Base-by-base conservation (phyloP, 2,888 invertebrate genomes). In the Apomyelois bistriatella region DNA sequence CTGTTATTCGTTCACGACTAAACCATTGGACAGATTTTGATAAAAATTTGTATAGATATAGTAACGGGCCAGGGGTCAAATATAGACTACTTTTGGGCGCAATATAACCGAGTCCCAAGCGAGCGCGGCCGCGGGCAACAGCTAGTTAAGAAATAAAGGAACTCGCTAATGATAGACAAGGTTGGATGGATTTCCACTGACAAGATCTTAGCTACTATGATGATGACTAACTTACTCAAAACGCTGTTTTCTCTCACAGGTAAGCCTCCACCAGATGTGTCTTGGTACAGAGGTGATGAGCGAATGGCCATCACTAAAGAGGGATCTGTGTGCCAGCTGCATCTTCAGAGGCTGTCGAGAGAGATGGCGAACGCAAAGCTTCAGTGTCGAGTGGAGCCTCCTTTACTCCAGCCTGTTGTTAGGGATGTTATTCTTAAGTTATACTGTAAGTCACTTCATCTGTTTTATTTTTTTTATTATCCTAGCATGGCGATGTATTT, bases 281-380 rank as follows among this genome's bases (percentile, higher is more conserved):
- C 94, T 12, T 97, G 97, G 97, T 96, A 95, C 94, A 92, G 93
- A 59, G 95, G 95, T 55, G 93, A 93, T 22, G 92, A 94, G 55
- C 91, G 96, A 60, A 85, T 97, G 54, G 95, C 96, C 61, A 92
- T 93, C 59, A 94, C 94, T 50, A 95, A 95, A 65, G 93, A 93
- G 47, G 93, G 93, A 32, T 93, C 93, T 37, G 94, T 95, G 16
- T 96, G 96, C 81, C 95, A 96, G 71, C 90, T 97, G 60, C 92
- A 94, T 69, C 92, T 97, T 60, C 92, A 93, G 13, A 93, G 92
- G 56, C 92, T 96, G 58, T 93, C 94, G 22, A 89, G 96, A 56
- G 92, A 94, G 64, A 93, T 95, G 79, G 93, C 93, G 65, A 94
- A 95, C n/a, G 91, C 93, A 43, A 92, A 92, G 65, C 91, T 96